Base-by-base conservation (phyloP, 1,140 invertebrate species). In the Helicoverpa armigera region DNA sequence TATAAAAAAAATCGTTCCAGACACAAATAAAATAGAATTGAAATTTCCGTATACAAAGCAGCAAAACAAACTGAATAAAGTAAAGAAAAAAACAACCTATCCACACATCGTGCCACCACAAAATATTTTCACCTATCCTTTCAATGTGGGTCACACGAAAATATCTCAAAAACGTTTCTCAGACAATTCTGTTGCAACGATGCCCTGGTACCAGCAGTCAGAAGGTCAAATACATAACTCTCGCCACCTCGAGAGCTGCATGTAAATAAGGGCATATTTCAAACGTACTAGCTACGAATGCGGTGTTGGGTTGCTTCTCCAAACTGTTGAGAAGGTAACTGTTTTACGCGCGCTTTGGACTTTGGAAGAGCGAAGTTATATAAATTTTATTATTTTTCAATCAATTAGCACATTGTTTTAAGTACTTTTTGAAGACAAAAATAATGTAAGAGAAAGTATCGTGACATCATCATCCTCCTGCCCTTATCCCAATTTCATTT, bases 251-350 rank as follows among this genome's bases (percentile, higher is more conserved):
- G 56, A 31, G 79, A 81, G 76, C 70, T 63, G 86, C 86, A 90
- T 90, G 88, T 87, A 90, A 90, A 90, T 90, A 87, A 90, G 88
- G 83, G 84, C 78, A 88, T 89, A 89, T 89, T 85, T 90, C 89
- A 89, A 85, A 85, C 77, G 50, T 58, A 53, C 61, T 35, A 76
- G 31, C 74, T 23, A 50, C 70, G 58, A 72, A 5, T 31, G 48
- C 72, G 58, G 74, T 80, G 78, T 82, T 79, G 63, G 72, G 81
- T 84, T 63, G 85, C 86, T 85, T 88, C 86, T 88, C 85, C 86
- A 85, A 85, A 82, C 65, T 82, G 63, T 78, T 83, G 67, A 74
- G 69, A 70, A 1, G 43, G 13, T 43, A 9, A 10, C 65, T 76
- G 10, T 48, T 83, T 83, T 83, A 65, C 56, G 58, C 65, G 56